A percentile compares a stretch with the other conserved stretches of the same genome.
Conservation (phyloP, 2,888 invertebrate genomes). For the Meteorus cinctellus region DNA sequence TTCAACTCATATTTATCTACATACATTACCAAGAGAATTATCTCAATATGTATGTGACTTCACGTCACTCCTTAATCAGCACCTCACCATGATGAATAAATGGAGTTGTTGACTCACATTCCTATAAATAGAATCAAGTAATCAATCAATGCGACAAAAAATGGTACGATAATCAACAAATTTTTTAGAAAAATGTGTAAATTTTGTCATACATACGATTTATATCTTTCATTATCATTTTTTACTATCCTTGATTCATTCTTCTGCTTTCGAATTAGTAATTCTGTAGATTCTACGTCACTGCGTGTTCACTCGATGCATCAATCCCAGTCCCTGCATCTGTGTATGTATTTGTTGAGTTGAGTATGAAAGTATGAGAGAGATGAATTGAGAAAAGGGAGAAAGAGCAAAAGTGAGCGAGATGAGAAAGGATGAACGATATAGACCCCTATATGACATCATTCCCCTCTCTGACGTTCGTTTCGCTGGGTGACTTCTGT, state of each 20-base stretch:
- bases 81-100: not conserved
- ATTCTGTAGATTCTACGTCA: constrained; percentile 53
- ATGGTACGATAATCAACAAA: not conserved
- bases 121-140: constrained; percentile 17
- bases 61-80: constrained; percentile 8
- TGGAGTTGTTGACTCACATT: constrained; percentile 5
- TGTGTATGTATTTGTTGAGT: constrained; percentile 61
- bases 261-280: not conserved
- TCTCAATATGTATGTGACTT: not conserved
- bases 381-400: constrained; percentile 2
- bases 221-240: not conserved
- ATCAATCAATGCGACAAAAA: not conserved
- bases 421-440: constrained; percentile 19
- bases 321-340: constrained; percentile 61
- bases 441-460: constrained; percentile 69
- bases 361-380: constrained; percentile 23
- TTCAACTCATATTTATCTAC: not conserved
- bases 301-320: constrained; percentile 59
- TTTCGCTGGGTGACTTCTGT: constrained; percentile 73
- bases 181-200: not conserved
- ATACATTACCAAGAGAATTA: not conserved
- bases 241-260: not conserved
- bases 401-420: not conserved
- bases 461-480: constrained; percentile 66
- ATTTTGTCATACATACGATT: not conserved